A percentile compares a stretch with the other conserved stretches of the same genome.
Conservation (phyloP, 2,888 invertebrate genomes). For the Trissoscelio sp. region DNA sequence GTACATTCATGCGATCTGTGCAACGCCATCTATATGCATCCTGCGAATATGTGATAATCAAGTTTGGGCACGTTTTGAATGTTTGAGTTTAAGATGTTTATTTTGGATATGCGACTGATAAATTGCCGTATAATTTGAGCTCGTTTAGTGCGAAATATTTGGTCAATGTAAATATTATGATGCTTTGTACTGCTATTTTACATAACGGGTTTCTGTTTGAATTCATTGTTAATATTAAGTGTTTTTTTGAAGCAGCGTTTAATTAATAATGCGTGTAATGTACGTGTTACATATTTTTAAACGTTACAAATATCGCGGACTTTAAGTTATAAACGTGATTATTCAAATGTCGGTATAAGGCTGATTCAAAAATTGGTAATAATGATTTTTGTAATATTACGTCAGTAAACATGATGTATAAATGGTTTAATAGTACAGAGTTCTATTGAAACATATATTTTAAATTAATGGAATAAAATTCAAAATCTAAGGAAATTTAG, state of each 20-base stretch:
- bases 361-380: no score
- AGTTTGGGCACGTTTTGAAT: conserved; percentile 35
- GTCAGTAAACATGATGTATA: no score
- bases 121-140: not conserved
- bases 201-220: conserved; percentile 1
- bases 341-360: no score
- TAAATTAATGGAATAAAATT: no score
- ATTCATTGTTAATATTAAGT: not conserved
- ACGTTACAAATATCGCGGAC: not conserved
- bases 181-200: conserved; percentile 1
- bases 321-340: not conserved
- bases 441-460: no score
- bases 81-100: conserved; percentile 21
- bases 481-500: no score
- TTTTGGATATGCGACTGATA: not conserved
- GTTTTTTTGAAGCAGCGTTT: not conserved
- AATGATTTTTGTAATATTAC: no score
- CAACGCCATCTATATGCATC: conserved; percentile 1
- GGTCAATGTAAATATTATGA: conserved; percentile 6
- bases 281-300: conserved; percentile 18
- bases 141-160: conserved; percentile 12
- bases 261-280: not conserved
- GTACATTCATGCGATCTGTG: not conserved
- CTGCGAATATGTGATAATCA: conserved; percentile 26
- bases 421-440: no score